phyloP scores from a whole-genome alignment of 2,888 invertebrate species.

The Phasia obesa region DNA sequence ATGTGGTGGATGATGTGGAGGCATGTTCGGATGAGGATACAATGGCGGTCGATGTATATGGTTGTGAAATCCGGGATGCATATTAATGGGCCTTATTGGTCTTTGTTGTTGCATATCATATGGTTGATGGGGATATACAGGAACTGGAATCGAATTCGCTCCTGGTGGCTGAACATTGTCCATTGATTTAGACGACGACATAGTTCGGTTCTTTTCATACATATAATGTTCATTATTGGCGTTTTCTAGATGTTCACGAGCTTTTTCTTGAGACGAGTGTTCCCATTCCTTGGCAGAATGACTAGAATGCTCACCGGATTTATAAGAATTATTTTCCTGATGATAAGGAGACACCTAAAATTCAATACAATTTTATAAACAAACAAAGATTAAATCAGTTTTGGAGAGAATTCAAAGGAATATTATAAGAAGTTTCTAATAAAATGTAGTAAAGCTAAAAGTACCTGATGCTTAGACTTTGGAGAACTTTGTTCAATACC shows the following conservation, averaged over 20 bases:
- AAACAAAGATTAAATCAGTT: conserved; percentile 3
- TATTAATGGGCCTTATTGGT: conserved; percentile 63
- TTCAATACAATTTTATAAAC: conserved; percentile 10
- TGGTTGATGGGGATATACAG: conserved; percentile 50
- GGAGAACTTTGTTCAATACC: conserved; percentile 81
- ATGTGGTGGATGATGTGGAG: conserved; percentile 67
- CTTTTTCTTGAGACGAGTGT: conserved; percentile 41
- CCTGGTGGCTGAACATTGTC: conserved; percentile 65
- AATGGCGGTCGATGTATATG: conserved; percentile 67
- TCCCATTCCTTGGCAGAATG: conserved; percentile 61
- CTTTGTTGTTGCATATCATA: conserved; percentile 65
- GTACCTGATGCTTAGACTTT: conserved; percentile 69
- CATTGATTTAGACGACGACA: conserved; percentile 45
- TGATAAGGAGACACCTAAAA: conserved; percentile 46
- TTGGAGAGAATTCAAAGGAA: background rate
- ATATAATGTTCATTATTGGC: conserved; percentile 49
- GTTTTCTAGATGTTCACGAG: conserved; percentile 46
- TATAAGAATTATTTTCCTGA: conserved; percentile 57
- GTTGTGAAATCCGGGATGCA: conserved; percentile 64
- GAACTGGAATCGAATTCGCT: conserved; percentile 50
- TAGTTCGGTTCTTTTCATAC: conserved; percentile 60
- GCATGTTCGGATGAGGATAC: conserved; percentile 69
- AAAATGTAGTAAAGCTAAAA: background rate
- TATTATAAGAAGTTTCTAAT: background rate
- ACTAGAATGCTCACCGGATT: conserved; percentile 34